phyloP scores from a whole-genome alignment of 1,140 invertebrate genomes.

The Brachionus calyciflorus region DNA sequence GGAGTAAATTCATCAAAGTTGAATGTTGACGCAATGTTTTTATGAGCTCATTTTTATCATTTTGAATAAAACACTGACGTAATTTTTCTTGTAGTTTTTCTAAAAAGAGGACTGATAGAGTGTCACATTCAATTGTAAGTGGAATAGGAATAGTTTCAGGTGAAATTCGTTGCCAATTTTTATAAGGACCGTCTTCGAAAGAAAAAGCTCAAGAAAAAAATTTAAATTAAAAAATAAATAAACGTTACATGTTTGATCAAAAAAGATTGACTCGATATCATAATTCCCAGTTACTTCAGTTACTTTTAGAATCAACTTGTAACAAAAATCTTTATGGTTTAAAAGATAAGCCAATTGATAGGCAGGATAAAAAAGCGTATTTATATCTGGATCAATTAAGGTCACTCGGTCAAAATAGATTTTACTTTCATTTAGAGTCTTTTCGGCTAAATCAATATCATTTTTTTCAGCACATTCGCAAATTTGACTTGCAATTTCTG shows the following conservation, averaged over 20 bases:
- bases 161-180: conserved; percentile 9
- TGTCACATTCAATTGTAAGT: neutral
- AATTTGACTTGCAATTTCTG: neutral
- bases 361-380: neutral
- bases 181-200: neutral
- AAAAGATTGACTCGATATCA: neutral
- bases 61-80: neutral
- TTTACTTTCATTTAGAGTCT: conserved; percentile 4
- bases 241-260: neutral
- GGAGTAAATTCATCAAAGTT: neutral
- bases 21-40: neutral
- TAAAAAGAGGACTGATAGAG: neutral
- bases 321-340: neutral
- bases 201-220: neutral
- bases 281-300: neutral
- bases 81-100: neutral
- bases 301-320: neutral
- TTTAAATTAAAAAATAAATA: neutral
- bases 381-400: neutral
- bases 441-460: neutral
- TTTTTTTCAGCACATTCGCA: neutral
- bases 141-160: conserved; percentile 15
- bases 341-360: neutral
- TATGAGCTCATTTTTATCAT: neutral
- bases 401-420: neutral